Base-by-base conservation (phyloP, 2,888 invertebrate genomes). In the Bruchidius siliquastri region DNA sequence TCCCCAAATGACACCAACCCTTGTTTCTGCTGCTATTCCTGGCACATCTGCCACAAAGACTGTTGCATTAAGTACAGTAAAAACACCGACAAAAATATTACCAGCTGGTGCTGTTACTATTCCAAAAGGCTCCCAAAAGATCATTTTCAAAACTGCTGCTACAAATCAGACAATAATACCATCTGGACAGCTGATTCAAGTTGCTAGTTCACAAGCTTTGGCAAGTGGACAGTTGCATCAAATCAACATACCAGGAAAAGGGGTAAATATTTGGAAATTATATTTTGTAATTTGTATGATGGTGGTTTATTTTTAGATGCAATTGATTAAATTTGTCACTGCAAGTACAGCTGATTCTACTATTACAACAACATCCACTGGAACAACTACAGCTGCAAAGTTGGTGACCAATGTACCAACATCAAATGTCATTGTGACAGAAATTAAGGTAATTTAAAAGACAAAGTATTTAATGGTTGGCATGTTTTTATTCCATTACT, bases 171-270 rank as follows among this genome's bases (percentile, higher is more conserved):
- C 89, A 6, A 88, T 90, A 75, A 77, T 86, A 71, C 82, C 84
- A 22, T 79, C 85, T 32, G 84, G 82, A 2, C 86, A 86, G 74
- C 77, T 86, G 30, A 85, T 86, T 69, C 86, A 86, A 75, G 83
- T 86, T 2, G 78, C 83, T 21, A 83, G 84, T 21, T 79, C 85
- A 83, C 82, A 81, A 78, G 84, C 83, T 84, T 79, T 87, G 88
- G 79, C 90, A 68, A 77, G 82, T 10, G 86, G 86, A 49, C 87
- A 92, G 82, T 86, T 92, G n/a, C 92, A 93, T 85, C 92, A 92
- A 82, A 91, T 93, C 76, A 92, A 92, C 84, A 90, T 92, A 75
- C 92, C 92, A 0, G 92, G 92, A 20, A 91, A 92, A 87, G 92
- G 92, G 79, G 91, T 91, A 86, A 87, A 77, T 74, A 70, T 20